Base-by-base conservation (phyloP, 2,888 invertebrate species). In the Pilophorus perplexus region DNA sequence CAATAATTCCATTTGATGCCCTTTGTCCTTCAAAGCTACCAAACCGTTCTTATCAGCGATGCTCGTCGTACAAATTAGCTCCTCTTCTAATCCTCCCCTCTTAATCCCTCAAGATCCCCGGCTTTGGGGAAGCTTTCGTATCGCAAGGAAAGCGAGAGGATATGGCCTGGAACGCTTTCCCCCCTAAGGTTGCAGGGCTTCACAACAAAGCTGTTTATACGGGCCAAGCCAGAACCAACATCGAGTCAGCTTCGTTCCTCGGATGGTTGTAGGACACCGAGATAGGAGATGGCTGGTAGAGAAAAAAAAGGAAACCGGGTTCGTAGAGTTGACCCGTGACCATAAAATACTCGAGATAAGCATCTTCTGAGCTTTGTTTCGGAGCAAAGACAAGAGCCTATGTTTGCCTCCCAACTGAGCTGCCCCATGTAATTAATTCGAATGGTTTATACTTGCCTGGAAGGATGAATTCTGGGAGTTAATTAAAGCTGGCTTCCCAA, bases 101-200 rank as follows among this genome's bases (percentile, higher is more conserved):
- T n/a, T n/a, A n/a, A n/a, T n/a, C n/a, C n/a, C n/a, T n/a, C n/a
- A n/a, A n/a, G n/a, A n/a, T n/a, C n/a, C n/a, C n/a, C n/a, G n/a
- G n/a, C n/a, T n/a, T n/a, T n/a, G n/a, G n/a, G n/a, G n/a, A n/a
- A n/a, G n/a, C n/a, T n/a, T n/a, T n/a, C n/a, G n/a, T n/a, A n/a
- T n/a, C n/a, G n/a, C n/a, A n/a, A n/a, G n/a, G n/a, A n/a, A n/a
- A 46, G 46, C 46, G 46, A 12, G 46, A 25, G 25, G 46, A 22
- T 46, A 46, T 46, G 46, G 46, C 23, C 46, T 44, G 44, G 44
- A 44, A 44, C 46, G 46, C 46, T 46, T 46, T 46, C 22, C 23
- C 23, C 46, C 23, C 25, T 2, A 10, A 46, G 46, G 10, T 14
- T 46, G 23, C n/a, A 20, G 23, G 3, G 23, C 46, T n/a, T 22